phyloP scores from a whole-genome alignment of 2,888 invertebrate genomes.

The Charanyca ferruginea region DNA sequence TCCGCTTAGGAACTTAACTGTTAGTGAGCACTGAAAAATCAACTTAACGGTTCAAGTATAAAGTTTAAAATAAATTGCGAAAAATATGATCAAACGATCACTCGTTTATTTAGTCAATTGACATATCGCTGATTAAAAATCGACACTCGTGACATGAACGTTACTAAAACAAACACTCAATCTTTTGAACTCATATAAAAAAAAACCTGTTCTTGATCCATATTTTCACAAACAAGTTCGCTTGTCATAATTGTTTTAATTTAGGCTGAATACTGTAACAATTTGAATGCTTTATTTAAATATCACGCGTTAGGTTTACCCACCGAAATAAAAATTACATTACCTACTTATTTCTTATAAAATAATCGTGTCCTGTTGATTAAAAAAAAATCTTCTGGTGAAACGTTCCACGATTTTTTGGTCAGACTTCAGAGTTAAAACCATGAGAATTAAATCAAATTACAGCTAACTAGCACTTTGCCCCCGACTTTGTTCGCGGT shows the following conservation, averaged over 20 bases:
- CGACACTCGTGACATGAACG: conserved; percentile 29
- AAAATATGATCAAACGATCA: not conserved
- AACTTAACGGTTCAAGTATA: not conserved
- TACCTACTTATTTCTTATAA: not conserved
- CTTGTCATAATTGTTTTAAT: not conserved
- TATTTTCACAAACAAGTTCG: not conserved
- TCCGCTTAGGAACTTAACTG: conserved; percentile 26
- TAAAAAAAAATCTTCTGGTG: too few species aligned
- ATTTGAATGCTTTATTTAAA: conserved; percentile 9
- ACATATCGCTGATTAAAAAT: conserved; percentile 34
- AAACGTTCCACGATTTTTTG: too few species aligned
- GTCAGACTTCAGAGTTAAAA: too few species aligned
- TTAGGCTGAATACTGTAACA: not conserved
- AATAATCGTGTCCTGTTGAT: not conserved
- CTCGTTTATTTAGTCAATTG: conserved; percentile 3
- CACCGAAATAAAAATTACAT: too few species aligned
- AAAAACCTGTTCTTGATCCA: not conserved
- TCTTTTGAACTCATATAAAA: conserved; percentile 1
- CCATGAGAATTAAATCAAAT: not conserved
- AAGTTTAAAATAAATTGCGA: conserved; percentile 1
- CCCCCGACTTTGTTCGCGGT: too few species aligned
- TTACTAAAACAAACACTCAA: conserved; percentile 26
- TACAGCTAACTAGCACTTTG: too few species aligned
- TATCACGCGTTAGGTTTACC: too few species aligned
- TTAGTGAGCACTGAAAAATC: not conserved